Base-by-base conservation (phyloP, 1,140 invertebrate species). In the Nasonia longicornis region DNA sequence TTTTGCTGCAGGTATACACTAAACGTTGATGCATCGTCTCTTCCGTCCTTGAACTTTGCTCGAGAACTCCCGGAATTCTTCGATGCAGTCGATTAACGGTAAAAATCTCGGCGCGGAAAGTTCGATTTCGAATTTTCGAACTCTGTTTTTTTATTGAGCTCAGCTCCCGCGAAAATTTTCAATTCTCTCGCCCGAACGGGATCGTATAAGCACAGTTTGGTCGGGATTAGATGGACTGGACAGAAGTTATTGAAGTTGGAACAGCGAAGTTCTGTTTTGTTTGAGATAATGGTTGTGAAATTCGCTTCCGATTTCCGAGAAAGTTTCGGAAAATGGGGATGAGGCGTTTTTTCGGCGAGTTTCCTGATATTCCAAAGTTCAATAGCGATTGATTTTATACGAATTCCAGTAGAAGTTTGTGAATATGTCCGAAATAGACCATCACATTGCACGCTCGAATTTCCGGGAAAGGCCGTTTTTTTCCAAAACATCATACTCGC, bases 21-120 rank as follows among this genome's bases (percentile, higher is more conserved):
- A 42, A 42, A 42, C 3, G 69, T 31, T n/a, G 69, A 70, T 35
- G 31, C 29, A 70, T 70, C 29, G 67, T 35, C 35, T 38, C 20
- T 71, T 42, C 31, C 69, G 35, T 20, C 69, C 69, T 71, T 71
- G 69, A 71, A 71, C 69, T 71, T 42, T 42, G 0, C 20, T 29
- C 31, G 11, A 6, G 35, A 35, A 71, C 35, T 71, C 16, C 8
- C 35, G 31, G 20, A 58, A 58, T 7, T 20, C 52, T 58, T n/a
- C 48, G 14, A 16, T 16, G 48, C 2, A n/a, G 52, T n/a, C 52
- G 20, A 58, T 58, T 58, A 58, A 58, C 6, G 20, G 20, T 20
- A 4, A 20, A 4, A 58, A 58, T 3, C 52, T n/a, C 14, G 14
- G 16, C 48, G 48, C 14, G 48, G 16, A 16, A 52, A 52, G 48